phyloP scores from a whole-genome alignment of 2,888 invertebrate species.

The Dioctria rufipes region DNA sequence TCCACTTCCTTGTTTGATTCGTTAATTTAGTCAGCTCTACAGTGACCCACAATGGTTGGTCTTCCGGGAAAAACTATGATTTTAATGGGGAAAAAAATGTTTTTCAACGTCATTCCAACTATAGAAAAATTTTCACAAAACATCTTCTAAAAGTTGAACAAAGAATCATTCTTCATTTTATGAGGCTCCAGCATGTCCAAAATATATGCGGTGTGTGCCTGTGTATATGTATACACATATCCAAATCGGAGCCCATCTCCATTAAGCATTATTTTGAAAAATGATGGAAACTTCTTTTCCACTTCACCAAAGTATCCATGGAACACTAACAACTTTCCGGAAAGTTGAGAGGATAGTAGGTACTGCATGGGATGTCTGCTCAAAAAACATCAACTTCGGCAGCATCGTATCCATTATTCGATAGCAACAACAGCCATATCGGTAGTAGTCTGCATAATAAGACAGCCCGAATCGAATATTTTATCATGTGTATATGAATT shows the following conservation, averaged over 20 bases:
- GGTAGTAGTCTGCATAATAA: constrained; percentile 54
- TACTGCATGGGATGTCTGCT: constrained; percentile 16
- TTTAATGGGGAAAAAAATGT: neutral
- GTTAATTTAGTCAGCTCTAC: no score
- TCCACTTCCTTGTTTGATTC: no score
- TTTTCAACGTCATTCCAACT: neutral
- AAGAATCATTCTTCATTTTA: constrained; percentile 24
- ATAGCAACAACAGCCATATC: constrained; percentile 44
- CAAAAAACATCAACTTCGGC: constrained; percentile 15
- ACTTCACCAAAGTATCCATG: constrained; percentile 17
- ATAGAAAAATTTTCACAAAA: constrained; percentile 21
- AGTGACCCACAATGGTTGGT: no score
- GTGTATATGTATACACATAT: neutral
- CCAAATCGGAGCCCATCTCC: constrained; percentile 21
- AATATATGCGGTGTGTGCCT: neutral
- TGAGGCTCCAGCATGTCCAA: constrained; percentile 46
- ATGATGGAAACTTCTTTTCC: constrained; percentile 48
- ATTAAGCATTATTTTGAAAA: constrained; percentile 39
- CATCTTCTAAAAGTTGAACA: constrained; percentile 9
- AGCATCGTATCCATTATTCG: constrained; percentile 11
- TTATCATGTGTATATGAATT: constrained; percentile 59
- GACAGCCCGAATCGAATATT: constrained; percentile 56
- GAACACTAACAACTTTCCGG: constrained; percentile 42
- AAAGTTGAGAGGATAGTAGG: neutral
- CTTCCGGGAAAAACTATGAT: no score